A percentile compares a stretch with the other conserved stretches of the same genome.
These are phyloP conservation scores for Melipona beecheii DNA, from an alignment of 2,888 invertebrate genomes.

Conservation along the genomic window DNA sequence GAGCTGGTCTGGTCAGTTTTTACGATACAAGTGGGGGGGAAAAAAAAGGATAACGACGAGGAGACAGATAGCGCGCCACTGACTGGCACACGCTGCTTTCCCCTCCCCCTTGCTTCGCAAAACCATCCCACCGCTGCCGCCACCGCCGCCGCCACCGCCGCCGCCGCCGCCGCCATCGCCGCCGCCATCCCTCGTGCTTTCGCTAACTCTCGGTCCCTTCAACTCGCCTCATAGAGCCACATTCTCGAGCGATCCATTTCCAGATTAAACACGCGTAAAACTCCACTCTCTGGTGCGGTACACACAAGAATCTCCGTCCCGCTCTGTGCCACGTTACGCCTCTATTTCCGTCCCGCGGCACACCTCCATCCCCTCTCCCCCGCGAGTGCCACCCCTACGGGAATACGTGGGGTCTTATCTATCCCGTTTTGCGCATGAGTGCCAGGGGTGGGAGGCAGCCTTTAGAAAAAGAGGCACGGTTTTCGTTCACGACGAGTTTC, in stretches of 20 bases:
- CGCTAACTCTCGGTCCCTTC: constrained; percentile 66
- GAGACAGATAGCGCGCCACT: constrained; percentile 38
- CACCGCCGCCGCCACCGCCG: no score
- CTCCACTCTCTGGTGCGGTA: constrained; percentile 75
- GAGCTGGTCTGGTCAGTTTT: constrained; percentile 63
- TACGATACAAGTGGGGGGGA: constrained; percentile 54
- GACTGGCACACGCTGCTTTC: constrained; percentile 42
- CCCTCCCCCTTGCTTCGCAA: constrained; percentile 23
- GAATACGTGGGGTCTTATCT: constrained; percentile 61
- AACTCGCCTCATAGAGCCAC: constrained; percentile 72
- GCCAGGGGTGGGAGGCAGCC: constrained; percentile 24
- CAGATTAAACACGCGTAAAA: constrained; percentile 83
- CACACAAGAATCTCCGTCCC: constrained; percentile 70
- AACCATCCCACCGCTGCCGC: neutral
- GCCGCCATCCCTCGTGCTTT: constrained; percentile 50
- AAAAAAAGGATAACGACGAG: constrained; percentile 44
- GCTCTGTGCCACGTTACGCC: constrained; percentile 39
- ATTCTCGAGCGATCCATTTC: constrained; percentile 82
- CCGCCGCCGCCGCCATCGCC: constrained; percentile 36
- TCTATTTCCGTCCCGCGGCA: constrained; percentile 37
- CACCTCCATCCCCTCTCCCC: neutral
- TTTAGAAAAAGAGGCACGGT: constrained; percentile 46
- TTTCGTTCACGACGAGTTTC: constrained; percentile 46
- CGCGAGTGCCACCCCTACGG: constrained; percentile 9
- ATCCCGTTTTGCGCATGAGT: constrained; percentile 59